Percentiles rank a stretch among this genome's conserved stretches.
Evolutionary conservation across 2,888 invertebrate genomes (phyloP).

Genomic region (Cepaea hortensis): DNA sequence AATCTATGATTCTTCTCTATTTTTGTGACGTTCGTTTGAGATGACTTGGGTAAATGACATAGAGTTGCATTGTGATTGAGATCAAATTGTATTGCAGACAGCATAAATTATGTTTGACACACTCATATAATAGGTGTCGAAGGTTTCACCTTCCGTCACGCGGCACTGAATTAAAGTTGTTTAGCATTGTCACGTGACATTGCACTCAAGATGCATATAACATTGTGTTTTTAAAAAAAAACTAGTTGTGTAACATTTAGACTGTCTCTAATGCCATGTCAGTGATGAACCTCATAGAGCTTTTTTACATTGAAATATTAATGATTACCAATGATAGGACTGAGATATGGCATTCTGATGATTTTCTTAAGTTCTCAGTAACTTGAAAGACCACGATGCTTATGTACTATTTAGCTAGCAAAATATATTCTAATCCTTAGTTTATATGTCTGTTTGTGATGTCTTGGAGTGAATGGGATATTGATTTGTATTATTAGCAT

Average conservation of each 20-base stretch:
- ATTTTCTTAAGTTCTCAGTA: neutral
- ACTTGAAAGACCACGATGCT: neutral
- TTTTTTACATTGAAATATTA: neutral
- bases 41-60: too few species aligned
- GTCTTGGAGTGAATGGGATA: neutral
- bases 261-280: neutral
- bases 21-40: too few species aligned
- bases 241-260: neutral
- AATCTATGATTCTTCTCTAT: too few species aligned
- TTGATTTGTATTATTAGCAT: neutral
- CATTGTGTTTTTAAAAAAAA: too few species aligned
- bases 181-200: too few species aligned
- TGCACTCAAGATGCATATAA: too few species aligned
- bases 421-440: neutral
- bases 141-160: too few species aligned
- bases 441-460: neutral
- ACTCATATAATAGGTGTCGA: too few species aligned
- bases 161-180: too few species aligned
- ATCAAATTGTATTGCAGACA: too few species aligned
- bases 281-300: conserved; percentile 17
- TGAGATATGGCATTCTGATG: conserved; percentile 20
- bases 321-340: conserved; percentile 19
- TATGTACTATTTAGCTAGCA: neutral
- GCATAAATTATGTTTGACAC: too few species aligned
- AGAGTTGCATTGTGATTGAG: too few species aligned